Percentiles rank a stretch among this genome's conserved stretches.
phyloP scores from a whole-genome alignment of 2,888 invertebrate species.

The Panopea generosa region DNA sequence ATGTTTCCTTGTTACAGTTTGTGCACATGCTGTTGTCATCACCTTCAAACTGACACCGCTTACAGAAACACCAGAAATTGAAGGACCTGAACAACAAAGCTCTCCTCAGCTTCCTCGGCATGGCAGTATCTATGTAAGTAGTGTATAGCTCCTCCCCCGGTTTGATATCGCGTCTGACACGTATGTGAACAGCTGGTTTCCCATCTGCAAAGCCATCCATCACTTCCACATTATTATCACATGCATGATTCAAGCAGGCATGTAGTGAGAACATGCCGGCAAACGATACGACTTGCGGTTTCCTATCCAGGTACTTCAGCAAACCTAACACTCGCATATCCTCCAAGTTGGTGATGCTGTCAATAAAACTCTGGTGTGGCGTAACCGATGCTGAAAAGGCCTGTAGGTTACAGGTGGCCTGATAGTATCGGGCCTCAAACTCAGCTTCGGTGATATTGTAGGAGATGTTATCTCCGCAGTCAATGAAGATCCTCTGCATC shows the following conservation, averaged over 20 bases:
- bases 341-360: slow-evolving; percentile 56
- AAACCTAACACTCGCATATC: slow-evolving; percentile 67
- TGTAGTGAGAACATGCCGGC: slow-evolving; percentile 81
- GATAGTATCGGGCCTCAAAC: slow-evolving; percentile 79
- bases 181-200: slow-evolving; percentile 74
- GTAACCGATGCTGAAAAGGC: slow-evolving; percentile 73
- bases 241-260: slow-evolving; percentile 80
- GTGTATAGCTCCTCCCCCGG: slow-evolving; percentile 77
- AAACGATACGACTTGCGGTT: slow-evolving; percentile 70
- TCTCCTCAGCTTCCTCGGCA: slow-evolving; percentile 75
- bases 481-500: slow-evolving; percentile 70
- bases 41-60: slow-evolving; percentile 77
- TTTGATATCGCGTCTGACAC: slow-evolving; percentile 73
- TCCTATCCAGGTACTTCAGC: slow-evolving; percentile 65
- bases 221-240: slow-evolving; percentile 79
- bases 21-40: slow-evolving; percentile 75
- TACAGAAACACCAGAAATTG: slow-evolving; percentile 81
- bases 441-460: slow-evolving; percentile 77
- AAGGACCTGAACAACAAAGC: slow-evolving; percentile 81
- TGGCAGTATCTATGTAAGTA: slow-evolving; percentile 79
- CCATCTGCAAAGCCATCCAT: slow-evolving; percentile 72
- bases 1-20: slow-evolving; percentile 69
- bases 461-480: slow-evolving; percentile 70
- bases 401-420: slow-evolving; percentile 81
- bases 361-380: slow-evolving; percentile 72